Base-by-base conservation (phyloP, 1,140 invertebrate genomes). In the Dendrolimus punctatus region DNA sequence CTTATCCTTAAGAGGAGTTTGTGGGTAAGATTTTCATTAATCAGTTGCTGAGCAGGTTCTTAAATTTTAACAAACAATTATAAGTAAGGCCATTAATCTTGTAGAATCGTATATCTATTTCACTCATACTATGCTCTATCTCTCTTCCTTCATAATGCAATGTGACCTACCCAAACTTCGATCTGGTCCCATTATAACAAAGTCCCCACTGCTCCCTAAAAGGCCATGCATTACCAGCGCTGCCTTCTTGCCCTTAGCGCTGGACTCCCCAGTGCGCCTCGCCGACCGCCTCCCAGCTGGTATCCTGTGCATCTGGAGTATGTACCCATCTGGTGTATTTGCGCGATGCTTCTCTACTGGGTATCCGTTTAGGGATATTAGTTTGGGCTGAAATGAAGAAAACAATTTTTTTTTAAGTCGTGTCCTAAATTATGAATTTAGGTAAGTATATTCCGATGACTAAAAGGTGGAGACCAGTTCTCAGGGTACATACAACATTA, bases 201-300 rank as follows among this genome's bases (percentile, higher is more conserved):
- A 96, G 67, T 93, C 91, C 1, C 90, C 88, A 2, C 92, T 92
- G 53, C 90, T 91, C 5, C 89, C 90, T 1, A 94, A 42, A 8
- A 96, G 69, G 5, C 95, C 95, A 66, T 95, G 94, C 74, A 94
- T 89, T 0, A 96, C 63, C 3, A 93, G 88, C 0, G 92, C 89
- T 3, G 89, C 88, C 36, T 81, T 87, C 61, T 89, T 91, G 7
- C 76, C 73, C 62, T 76, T 83, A 39, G 53, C 66, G 51, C 40
- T 73, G 46, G 49, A 56, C 1, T 39, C 49, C 0, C 64, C 76
- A 7, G 81, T 81, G 42, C 83, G 68, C 37, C 80, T 67, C 0
- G 68, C 62, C 1, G 57, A 51, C 5, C 75, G 54, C 42, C 68
- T 66, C 0, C 78, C 78, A 0, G 79, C 71, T 2, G 90, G 89